A percentile compares a stretch with the other conserved stretches of the same genome.
phyloP scores from a whole-genome alignment of 2,888 invertebrate species.

The Liposcelis brunnea region DNA sequence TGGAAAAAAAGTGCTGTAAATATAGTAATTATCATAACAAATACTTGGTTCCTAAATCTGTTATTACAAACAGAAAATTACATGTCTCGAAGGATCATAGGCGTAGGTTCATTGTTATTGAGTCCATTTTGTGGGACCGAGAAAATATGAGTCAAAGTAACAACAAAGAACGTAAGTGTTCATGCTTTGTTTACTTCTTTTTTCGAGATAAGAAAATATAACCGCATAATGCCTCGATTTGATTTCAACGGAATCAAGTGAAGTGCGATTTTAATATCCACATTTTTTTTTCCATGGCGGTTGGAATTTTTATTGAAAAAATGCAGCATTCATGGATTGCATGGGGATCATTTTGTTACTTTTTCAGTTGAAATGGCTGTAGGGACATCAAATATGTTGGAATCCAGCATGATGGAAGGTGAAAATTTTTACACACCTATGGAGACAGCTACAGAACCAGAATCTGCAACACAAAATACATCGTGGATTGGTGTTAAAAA shows the following conservation, averaged over 20 bases:
- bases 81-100: neutral
- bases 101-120: neutral
- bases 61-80: no score
- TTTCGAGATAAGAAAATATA: no score
- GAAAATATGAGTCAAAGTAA: neutral
- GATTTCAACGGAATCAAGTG: no score
- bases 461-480: neutral
- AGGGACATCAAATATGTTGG: conserved; percentile 1
- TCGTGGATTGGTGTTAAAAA: neutral
- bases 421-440: neutral
- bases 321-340: no score
- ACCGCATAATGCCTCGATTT: no score
- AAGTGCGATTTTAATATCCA: no score
- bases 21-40: neutral
- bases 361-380: conserved; percentile 1
- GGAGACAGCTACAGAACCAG: neutral
- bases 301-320: no score
- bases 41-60: no score
- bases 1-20: neutral
- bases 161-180: neutral
- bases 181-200: neutral
- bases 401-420: conserved; percentile 3
- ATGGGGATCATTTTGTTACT: no score
- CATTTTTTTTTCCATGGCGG: no score
- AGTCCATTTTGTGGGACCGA: neutral